A percentile compares a stretch with the other conserved stretches of the same genome.
Conservation (phyloP, 1,140 invertebrate genomes). For the Drosophila yakuba region DNA sequence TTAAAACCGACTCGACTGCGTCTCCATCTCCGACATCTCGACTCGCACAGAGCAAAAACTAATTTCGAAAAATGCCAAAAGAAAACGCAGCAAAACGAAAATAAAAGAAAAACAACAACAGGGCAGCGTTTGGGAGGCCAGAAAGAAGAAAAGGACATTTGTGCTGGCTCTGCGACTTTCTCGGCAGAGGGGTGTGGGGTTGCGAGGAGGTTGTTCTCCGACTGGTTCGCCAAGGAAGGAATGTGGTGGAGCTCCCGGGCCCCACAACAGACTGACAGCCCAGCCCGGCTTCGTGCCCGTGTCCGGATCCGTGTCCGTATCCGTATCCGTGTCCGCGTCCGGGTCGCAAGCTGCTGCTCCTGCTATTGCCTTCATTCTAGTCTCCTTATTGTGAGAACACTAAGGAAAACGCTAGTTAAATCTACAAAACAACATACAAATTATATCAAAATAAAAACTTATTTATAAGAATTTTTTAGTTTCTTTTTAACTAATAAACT, state of each 20-base stretch:
- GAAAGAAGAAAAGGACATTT: conserved; percentile 77
- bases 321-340: conserved; percentile 32
- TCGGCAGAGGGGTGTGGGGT: conserved; percentile 1
- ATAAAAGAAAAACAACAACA: conserved; percentile 66
- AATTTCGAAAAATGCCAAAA: conserved; percentile 84
- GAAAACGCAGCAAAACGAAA: conserved; percentile 80
- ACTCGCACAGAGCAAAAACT: conserved; percentile 80
- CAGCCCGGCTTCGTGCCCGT: conserved; percentile 30
- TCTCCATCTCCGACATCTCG: conserved; percentile 53
- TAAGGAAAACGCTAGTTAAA: not conserved
- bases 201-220: not conserved
- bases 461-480: too few relatives aligned
- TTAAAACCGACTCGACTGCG: conserved; percentile 79
- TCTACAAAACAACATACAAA: not conserved
- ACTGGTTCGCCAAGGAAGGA: conserved; percentile 22
- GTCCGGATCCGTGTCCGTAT: conserved; percentile 16
- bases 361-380: conserved; percentile 37
- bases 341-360: conserved; percentile 57
- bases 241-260: conserved; percentile 45
- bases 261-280: conserved; percentile 65
- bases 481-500: not conserved
- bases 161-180: conserved; percentile 68
- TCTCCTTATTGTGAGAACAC: conserved; percentile 20
- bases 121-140: conserved; percentile 20
- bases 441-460: not conserved